A percentile compares a stretch with the other conserved stretches of the same genome.
Conservation (phyloP, 1,140 invertebrate species). For the Neodiprion pinetum region DNA sequence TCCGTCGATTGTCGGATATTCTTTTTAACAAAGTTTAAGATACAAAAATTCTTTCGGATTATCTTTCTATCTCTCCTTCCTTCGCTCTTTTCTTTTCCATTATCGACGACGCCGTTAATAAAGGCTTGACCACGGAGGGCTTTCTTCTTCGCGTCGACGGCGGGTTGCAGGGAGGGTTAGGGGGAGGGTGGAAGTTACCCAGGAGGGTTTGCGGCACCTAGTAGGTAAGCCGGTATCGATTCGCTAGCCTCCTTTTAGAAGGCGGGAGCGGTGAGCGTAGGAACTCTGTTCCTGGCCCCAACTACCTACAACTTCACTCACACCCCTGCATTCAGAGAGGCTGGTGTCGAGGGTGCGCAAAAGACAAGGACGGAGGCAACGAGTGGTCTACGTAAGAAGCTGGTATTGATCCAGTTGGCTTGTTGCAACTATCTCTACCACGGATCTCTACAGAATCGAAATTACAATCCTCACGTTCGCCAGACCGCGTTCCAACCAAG, state of each 20-base stretch:
- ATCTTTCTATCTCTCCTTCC: too few relatives aligned
- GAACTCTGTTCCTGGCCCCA: neutral
- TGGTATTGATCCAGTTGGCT: constrained; percentile 58
- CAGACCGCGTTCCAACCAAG: neutral
- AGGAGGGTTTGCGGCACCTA: neutral
- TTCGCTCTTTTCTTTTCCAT: too few relatives aligned
- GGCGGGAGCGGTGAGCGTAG: neutral
- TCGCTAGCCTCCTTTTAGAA: neutral
- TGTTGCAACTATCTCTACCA: constrained; percentile 58
- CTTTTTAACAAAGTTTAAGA: too few relatives aligned
- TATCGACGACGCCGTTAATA: too few relatives aligned
- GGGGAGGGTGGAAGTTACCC: neutral
- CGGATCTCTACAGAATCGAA: constrained; percentile 48
- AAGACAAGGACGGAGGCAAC: neutral
- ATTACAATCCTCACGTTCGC: neutral
- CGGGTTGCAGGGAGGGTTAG: too few relatives aligned
- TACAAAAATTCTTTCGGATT: too few relatives aligned
- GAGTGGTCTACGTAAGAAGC: constrained; percentile 50
- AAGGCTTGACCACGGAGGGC: too few relatives aligned
- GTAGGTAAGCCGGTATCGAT: constrained; percentile 2
- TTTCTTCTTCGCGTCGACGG: too few relatives aligned
- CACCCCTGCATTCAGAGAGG: neutral
- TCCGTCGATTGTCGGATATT: too few relatives aligned
- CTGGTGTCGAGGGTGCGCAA: constrained; percentile 6
- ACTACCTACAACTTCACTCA: constrained; percentile 1